Evolutionary conservation across 2,113 vertebrate species (phyloP).

Genomic region (Talpa occidentalis): DNA sequence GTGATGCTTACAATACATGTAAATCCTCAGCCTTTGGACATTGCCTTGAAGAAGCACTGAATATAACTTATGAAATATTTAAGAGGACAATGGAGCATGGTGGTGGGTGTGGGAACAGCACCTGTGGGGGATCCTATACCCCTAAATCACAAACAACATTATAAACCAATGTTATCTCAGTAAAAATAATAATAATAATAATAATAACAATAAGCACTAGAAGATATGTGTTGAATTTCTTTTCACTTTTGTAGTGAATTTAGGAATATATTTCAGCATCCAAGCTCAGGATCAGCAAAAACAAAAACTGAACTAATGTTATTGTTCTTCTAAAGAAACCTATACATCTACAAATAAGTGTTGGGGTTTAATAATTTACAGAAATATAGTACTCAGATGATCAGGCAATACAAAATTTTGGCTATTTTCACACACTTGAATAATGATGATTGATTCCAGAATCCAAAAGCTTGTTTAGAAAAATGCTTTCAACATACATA

Average conservation of each 20-base stretch:
- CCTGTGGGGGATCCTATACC: too few species aligned
- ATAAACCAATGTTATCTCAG: too few species aligned
- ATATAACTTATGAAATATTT: background rate
- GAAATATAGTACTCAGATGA: background rate
- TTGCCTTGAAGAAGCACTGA: background rate
- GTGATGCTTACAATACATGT: background rate
- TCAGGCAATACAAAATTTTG: background rate
- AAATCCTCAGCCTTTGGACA: background rate
- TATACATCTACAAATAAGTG: background rate
- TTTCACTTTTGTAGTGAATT: background rate
- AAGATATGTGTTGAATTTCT: background rate
- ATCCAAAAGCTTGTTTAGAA: constrained; percentile 17
- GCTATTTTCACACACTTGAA: background rate
- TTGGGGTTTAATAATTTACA: background rate
- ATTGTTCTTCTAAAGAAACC: background rate
- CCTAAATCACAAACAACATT: too few species aligned
- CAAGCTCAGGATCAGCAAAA: background rate
- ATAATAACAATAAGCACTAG: too few species aligned
- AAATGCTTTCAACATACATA: constrained; percentile 55
- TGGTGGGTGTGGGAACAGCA: too few species aligned
- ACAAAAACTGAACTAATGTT: constrained; percentile 16
- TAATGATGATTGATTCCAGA: constrained; percentile 16
- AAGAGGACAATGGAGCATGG: too few species aligned
- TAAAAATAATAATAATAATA: too few species aligned
- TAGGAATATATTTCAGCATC: background rate